Conservation (phyloP, 2,888 invertebrate species). For the Archips crataeganus region DNA sequence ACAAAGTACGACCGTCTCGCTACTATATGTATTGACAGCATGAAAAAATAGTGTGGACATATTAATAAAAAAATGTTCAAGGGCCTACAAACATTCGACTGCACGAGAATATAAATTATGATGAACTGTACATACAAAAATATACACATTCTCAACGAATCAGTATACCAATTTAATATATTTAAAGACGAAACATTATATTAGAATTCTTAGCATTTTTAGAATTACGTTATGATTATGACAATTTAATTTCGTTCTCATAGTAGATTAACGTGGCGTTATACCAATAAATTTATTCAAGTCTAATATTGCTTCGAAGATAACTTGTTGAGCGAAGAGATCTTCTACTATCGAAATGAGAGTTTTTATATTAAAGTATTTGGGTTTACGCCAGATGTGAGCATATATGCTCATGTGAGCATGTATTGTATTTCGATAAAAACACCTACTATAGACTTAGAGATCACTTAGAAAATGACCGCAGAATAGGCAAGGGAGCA, state of each 20-base stretch:
- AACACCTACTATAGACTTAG: neutral
- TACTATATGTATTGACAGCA: no score
- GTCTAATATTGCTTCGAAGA: neutral
- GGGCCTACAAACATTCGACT: neutral
- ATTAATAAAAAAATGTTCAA: neutral
- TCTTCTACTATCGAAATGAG: neutral
- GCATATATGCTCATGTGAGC: neutral
- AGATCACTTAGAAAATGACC: neutral
- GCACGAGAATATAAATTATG: neutral
- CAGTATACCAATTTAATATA: constrained; percentile 5
- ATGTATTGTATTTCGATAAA: neutral
- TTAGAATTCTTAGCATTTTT: constrained; percentile 11
- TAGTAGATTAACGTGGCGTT: constrained; percentile 17
- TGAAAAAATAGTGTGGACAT: no score
- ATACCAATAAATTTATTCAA: neutral
- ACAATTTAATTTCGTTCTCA: constrained; percentile 10
- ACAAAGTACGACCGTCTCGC: no score
- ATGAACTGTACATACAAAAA: constrained; percentile 26
- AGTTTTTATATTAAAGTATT: neutral
- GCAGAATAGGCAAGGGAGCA: neutral
- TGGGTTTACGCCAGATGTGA: no score
- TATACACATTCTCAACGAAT: constrained; percentile 15
- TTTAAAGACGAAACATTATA: constrained; percentile 31
- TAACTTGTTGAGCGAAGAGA: neutral
- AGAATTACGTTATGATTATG: constrained; percentile 39